A percentile compares a stretch with the other conserved stretches of the same genome.
These are phyloP conservation scores for Cryptophagus acutangulus DNA, from an alignment of 2,888 invertebrate genomes.

Conservation along the genomic window DNA sequence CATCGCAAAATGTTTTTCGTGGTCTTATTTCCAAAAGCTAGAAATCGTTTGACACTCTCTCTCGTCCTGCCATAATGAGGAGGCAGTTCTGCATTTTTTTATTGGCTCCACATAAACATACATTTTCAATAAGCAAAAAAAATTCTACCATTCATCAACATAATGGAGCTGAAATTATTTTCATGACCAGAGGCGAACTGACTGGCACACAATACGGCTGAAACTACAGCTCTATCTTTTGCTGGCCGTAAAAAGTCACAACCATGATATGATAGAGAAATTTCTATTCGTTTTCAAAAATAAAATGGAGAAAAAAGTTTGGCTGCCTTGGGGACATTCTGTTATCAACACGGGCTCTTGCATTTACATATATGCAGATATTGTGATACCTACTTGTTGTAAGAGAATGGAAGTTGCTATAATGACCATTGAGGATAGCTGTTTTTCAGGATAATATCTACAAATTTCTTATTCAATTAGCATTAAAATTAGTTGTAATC, in stretches of 20 bases:
- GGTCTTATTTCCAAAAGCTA: background rate
- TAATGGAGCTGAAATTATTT: constrained; percentile 23
- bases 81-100: constrained; percentile 1
- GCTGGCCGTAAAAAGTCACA: constrained; percentile 24
- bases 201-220: constrained; percentile 11
- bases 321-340: constrained; percentile 24
- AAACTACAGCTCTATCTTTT: too few species aligned
- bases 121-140: background rate
- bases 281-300: constrained; percentile 23
- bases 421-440: background rate
- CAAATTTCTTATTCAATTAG: too few species aligned
- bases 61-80: background rate
- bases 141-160: constrained; percentile 6
- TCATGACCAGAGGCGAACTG: constrained; percentile 19
- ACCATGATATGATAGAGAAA: constrained; percentile 22
- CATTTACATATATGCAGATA: constrained; percentile 1
- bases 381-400: background rate
- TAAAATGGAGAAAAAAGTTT: constrained; percentile 22
- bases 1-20: constrained; percentile 2
- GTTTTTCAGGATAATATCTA: too few species aligned
- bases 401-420: constrained; percentile 1
- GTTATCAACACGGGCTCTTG: constrained; percentile 14
- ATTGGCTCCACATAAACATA: constrained; percentile 1
- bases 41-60: constrained; percentile 1
- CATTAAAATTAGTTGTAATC: too few species aligned